These are phyloP conservation scores for Aspidiotus rigidus DNA, from an alignment of 2,888 invertebrate genomes.

Conservation along the genomic window DNA sequence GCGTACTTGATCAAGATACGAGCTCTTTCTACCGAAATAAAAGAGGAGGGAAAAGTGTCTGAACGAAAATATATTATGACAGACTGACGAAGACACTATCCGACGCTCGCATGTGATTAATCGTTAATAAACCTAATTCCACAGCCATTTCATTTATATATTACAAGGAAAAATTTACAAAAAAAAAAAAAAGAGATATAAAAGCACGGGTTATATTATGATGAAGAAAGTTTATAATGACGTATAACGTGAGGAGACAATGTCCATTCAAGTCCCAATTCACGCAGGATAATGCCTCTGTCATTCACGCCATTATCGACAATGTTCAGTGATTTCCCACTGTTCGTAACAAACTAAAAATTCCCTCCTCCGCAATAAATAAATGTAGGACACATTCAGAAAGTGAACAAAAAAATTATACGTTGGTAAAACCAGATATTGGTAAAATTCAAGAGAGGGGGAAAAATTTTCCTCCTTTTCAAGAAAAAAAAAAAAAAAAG, in stretches of 20 bases:
- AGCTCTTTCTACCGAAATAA: not conserved
- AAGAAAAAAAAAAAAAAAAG: constrained; percentile 3
- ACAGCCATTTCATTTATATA: constrained; percentile 31
- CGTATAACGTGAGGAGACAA: not conserved
- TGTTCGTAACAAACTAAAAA: too few species aligned
- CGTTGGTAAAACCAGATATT: not conserved
- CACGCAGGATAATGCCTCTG: not conserved
- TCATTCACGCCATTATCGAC: too few species aligned
- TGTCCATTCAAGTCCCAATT: not conserved
- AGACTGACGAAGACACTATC: constrained; percentile 17
- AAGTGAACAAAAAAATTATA: too few species aligned
- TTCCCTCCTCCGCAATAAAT: too few species aligned
- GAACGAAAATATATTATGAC: constrained; percentile 8
- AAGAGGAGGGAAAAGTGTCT: constrained; percentile 4
- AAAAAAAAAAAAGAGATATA: too few species aligned
- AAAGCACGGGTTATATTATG: too few species aligned
- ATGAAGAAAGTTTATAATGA: too few species aligned
- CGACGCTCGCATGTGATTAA: not conserved
- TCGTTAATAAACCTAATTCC: constrained; percentile 26
- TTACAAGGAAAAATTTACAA: not conserved
- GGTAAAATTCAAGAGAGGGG: not conserved
- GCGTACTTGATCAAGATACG: too few species aligned
- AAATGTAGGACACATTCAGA: too few species aligned
- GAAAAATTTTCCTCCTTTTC: constrained; percentile 2
- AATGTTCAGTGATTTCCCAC: too few species aligned